Base-by-base conservation (phyloP, 2,888 invertebrate genomes). In the Silvanus unidentatus region DNA sequence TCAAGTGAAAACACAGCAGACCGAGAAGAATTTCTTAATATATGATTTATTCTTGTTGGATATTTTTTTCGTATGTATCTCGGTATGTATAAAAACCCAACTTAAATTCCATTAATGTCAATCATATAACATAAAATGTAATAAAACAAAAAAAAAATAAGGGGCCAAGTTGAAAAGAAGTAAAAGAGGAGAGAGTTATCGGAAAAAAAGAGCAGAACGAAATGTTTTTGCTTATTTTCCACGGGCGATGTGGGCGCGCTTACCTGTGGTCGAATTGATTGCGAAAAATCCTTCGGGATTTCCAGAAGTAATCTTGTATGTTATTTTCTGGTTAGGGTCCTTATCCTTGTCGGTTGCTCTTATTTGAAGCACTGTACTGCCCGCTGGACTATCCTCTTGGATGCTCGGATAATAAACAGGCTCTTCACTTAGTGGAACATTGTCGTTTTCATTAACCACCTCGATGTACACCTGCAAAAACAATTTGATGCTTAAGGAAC, bases 401-500 rank as follows among this genome's bases (percentile, higher is more conserved):
- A 97, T 81, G 22, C 77, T 77, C 2, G 88, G 87, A 67, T 84
- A 81, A 75, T 96, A 97, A 47, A 89, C 84, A 10, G 97, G 90
- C 60, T 82, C 81, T 59, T 81, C 81, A 50, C 95, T 91, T 72
- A 94, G 77, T 42, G 98, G 98, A 35, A 85, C 84, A 77, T 96
- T 92, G 77, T 99, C 98, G 75, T 98, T 98, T 65, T 87, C 89
- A 74, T 98, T 94, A 57, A 83, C 75, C 53, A 98, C 87, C 66
- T 87, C 83, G 40, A 91, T 78, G 68, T 84, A 90, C 37, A 92
- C 82, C 84, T 86, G 69, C 9, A 68, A 62, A 43, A 43, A 48
- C 54, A 40, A 16, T 11, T 14, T 39, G 12, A 45, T 42, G 14
- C 22, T 30, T 32, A 39, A 35, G 39, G 22, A n/a, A n/a, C n/a